Conservation (phyloP, 2,797 vertebrate genomes). For the Borostomias antarcticus region DNA sequence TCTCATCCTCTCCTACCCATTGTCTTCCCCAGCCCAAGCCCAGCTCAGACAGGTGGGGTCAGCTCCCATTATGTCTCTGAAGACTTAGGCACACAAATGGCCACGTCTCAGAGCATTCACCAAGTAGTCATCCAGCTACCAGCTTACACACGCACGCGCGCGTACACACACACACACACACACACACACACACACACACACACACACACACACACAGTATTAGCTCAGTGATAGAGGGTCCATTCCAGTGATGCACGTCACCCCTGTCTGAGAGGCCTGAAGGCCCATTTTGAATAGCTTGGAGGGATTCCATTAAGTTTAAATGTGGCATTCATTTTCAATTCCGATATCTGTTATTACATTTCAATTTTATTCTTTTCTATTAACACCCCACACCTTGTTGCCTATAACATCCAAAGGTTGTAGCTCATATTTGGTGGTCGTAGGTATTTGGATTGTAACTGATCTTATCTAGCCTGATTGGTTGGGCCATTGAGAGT, state of each 20-base stretch:
- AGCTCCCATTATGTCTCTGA: conserved; percentile 61
- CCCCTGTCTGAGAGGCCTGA: no score
- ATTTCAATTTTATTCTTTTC: no score
- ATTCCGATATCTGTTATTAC: no score
- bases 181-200: conserved; percentile 3
- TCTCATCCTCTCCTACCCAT: conserved; percentile 44
- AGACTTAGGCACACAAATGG: conserved; percentile 59
- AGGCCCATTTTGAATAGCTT: no score
- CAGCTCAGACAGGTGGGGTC: conserved; percentile 65
- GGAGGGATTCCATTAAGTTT: no score
- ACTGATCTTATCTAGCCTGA: no score
- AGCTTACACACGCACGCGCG: conserved; percentile 21
- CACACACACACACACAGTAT: background rate
- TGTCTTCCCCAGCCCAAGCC: conserved; percentile 52
- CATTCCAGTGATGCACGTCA: background rate
- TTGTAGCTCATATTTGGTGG: no score
- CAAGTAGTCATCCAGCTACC: conserved; percentile 39
- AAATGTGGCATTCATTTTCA: no score
- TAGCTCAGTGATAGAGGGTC: background rate
- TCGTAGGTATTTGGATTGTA: no score
- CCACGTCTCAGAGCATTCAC: conserved; percentile 31
- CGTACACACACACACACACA: conserved; percentile 11
- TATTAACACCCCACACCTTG: no score
- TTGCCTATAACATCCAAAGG: no score
- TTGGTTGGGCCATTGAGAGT: no score